A percentile compares a stretch with the other conserved stretches of the same genome.
phyloP scores from a whole-genome alignment of 2,888 invertebrate genomes.

The Torymus tubicola region DNA sequence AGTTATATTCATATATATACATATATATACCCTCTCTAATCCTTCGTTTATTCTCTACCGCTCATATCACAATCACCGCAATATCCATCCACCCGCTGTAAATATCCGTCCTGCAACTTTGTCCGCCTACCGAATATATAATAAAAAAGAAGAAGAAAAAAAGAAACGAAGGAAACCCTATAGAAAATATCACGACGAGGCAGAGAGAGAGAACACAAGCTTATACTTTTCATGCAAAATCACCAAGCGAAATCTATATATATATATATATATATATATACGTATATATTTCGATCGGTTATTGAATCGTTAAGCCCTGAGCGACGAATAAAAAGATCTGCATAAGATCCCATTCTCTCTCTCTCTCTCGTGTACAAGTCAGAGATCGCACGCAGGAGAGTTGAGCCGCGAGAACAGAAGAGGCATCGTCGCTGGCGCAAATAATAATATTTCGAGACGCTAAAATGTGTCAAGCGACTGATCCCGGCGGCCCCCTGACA shows the following conservation, averaged over 20 bases:
- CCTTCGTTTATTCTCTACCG: too few species aligned
- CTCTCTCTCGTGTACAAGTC: too few species aligned
- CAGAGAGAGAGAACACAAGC: constrained; percentile 38
- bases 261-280: neutral
- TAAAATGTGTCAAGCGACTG: constrained; percentile 76
- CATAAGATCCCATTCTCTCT: constrained; percentile 9
- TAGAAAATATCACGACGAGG: constrained; percentile 28
- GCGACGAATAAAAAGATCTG: constrained; percentile 34
- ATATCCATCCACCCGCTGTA: too few species aligned
- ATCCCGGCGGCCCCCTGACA: constrained; percentile 73
- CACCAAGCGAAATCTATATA: constrained; percentile 60
- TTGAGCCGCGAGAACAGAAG: constrained; percentile 8
- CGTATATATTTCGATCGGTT: constrained; percentile 70
- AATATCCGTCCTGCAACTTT: too few species aligned
- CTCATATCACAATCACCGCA: too few species aligned
- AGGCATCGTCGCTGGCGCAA: constrained; percentile 63
- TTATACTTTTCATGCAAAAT: constrained; percentile 72
- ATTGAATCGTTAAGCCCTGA: constrained; percentile 75
- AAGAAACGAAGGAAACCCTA: neutral
- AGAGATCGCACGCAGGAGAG: constrained; percentile 16
- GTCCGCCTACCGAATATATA: too few species aligned
- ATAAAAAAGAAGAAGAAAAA: neutral
- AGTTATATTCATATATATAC: too few species aligned
- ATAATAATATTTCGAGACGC: constrained; percentile 76
- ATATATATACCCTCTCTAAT: too few species aligned